Evolutionary conservation across 2,797 vertebrate genomes (phyloP).

Genomic region (Tamandua tetradactyla): DNA sequence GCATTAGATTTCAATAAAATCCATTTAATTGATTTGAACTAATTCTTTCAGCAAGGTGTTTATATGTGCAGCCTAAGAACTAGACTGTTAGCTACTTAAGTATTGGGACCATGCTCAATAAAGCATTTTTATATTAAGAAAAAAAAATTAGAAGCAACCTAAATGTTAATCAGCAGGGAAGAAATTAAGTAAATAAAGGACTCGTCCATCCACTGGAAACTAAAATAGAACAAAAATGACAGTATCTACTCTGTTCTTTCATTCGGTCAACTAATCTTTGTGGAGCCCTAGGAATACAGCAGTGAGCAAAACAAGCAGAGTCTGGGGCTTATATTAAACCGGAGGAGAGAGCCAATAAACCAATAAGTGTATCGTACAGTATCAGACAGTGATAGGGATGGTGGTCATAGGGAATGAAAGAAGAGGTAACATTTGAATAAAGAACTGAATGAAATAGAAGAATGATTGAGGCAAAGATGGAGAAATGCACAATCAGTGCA

Average conservation of each 20-base stretch:
- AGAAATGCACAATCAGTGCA: too few species aligned
- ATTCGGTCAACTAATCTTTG: background rate
- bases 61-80: background rate
- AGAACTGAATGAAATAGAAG: background rate
- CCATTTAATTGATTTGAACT: background rate
- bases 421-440: background rate
- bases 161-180: background rate
- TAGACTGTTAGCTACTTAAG: background rate
- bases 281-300: background rate
- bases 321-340: background rate
- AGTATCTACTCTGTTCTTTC: background rate
- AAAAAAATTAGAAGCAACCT: background rate
- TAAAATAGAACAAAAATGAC: background rate
- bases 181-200: constrained; percentile 15
- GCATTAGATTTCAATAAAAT: background rate
- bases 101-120: background rate
- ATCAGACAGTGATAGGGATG: background rate
- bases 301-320: background rate
- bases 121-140: background rate
- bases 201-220: background rate
- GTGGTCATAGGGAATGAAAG: background rate
- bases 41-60: background rate
- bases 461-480: background rate
- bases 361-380: background rate
- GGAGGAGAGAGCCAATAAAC: background rate